Base-by-base conservation (phyloP, 1,140 invertebrate species). In the Chymomyza costata region DNA sequence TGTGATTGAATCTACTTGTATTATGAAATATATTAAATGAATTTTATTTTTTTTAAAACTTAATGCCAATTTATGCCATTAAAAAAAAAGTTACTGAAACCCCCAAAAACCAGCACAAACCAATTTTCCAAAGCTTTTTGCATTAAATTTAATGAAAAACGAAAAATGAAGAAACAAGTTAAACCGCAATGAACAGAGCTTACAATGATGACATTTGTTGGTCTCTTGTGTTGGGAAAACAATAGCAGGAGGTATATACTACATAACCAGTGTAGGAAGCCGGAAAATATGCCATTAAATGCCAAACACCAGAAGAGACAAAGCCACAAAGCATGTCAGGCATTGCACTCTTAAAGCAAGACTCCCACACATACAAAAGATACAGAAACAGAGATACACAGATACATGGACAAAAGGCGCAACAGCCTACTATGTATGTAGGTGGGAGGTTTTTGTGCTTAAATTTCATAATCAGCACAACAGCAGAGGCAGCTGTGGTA, bases 401-500 rank as follows among this genome's bases (percentile, higher is more conserved):
- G n/a, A n/a, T n/a, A n/a, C n/a, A n/a, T n/a, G n/a, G 3, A 25
- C 21, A 25, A 25, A 25, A 25, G 21, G 21, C 21, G 21, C 21
- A 25, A 25, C 21, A 25, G 21, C 8, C 21, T 25, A 8, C n/a
- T n/a, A n/a, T n/a, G n/a, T n/a, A n/a, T n/a, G n/a, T n/a, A 38
- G 62, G 37, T 50, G 52, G 21, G 47, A 53, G 50, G 71, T 70
- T 76, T 78, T 76, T 76, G 66, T 70, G 48, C 67, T 76, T 78
- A 78, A 76, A 76, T 76, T 76, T 78, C 71, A 76, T 76, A 76
- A 76, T 76, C 54, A 69, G 56, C 51, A 76, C 71, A 76, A 76
- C 17, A 11, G 13, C 21, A 43, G 46, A 34, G 1, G 13, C 18
- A 41, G 18, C 37, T 18, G 41, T 16, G 13, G 25, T 18, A 39